Base-by-base conservation (phyloP, 2,888 invertebrate genomes). In the Pseudococcus viburni region DNA sequence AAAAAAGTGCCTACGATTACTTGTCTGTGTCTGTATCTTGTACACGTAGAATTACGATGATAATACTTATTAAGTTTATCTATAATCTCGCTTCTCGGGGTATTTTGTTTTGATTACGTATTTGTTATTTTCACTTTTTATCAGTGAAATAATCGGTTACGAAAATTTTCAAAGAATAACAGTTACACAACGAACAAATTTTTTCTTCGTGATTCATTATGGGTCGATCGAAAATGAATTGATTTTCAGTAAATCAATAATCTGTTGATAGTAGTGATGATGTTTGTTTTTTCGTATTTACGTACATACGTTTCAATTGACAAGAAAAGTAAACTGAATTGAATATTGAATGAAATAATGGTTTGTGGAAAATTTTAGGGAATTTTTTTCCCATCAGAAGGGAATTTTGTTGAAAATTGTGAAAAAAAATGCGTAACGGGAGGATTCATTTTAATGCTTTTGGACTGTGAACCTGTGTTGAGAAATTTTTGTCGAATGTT, bases 111-210 rank as follows among this genome's bases (percentile, higher is more conserved):
- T 64, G 22, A 64, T 64, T 64, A 22, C 11, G 64, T 64, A 64
- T 64, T 64, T 64, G 64, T 64, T 64, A 64, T 64, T 64, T 64
- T 64, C 64, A 22, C 64, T 22, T 64, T 33, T 64, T 64, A 64
- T 64, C 64, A 64, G 22, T 64, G 12, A 64, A 64, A 64, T 22
- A 22, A 64, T 22, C 19, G 19, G 9, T 64, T 64, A 22, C 22
- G 22, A 64, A 64, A 64, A 22, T 19, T 64, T 64, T 22, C 64
- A 19, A 42, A 59, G 64, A 64, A 64, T 22, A 11, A 22, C 8
- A 22, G 64, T 64, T 64, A 64, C 64, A 1, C 12, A 64, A 64
- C 64, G 11, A 22, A 22, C 22, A 8, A 64, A 64, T 64, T 12
- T 64, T 64, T 64, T 64, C 22, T 9, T 11, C 7, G 12, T 64